Evolutionary conservation across 1,140 invertebrate genomes (phyloP), one percentile per base, ranked within the genome.

Genomic region (Branchinecta lynchi): DNA sequence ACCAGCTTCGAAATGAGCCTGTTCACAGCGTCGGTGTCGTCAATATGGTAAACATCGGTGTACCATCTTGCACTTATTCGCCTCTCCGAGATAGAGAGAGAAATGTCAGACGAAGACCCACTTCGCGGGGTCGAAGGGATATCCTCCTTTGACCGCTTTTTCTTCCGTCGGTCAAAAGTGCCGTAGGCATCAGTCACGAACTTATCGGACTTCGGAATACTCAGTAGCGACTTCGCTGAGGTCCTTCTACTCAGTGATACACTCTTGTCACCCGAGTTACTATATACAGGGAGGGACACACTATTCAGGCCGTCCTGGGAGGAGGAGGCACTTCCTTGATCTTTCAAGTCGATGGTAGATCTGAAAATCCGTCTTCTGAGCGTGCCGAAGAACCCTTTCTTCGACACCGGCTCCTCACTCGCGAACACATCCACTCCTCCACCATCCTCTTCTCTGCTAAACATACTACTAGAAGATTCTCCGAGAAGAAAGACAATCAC

Each of bases 171-270:
- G 17, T 60, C 51, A 60, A 60, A 60, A 12, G 51, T 60, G 17
- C 51, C 51, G 17, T 60, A 60, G 51, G 17, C 51, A 60, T 60
- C 51, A 15, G 51, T 60, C 51, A 60, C 51, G 17, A 60, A 60
- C 12, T 60, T 60, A 60, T 60, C 51, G 2, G 51, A 60, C 17
- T 20, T 12, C 32, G 32, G 32, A 60, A 60, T 20, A 60, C 51
- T 60, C 51, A 60, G 12, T 60, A 60, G 17, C 17, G 51, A 60
- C 17, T 60, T 60, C 17, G 51, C 12, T 60, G 51, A 60, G 12
- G 17, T 15, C 17, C 17, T 60, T 20, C 51, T 60, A 60, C 51
- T 15, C 51, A 20, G 17, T 60, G 12, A 20, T 60, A 60, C 12
- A 12, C 12, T 3, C 17, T 12, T 12, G 17, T 20, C 12, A 15